Evolutionary conservation across 2,797 vertebrate species (phyloP).

Genomic region (Hoplostethus mediterraneus): DNA sequence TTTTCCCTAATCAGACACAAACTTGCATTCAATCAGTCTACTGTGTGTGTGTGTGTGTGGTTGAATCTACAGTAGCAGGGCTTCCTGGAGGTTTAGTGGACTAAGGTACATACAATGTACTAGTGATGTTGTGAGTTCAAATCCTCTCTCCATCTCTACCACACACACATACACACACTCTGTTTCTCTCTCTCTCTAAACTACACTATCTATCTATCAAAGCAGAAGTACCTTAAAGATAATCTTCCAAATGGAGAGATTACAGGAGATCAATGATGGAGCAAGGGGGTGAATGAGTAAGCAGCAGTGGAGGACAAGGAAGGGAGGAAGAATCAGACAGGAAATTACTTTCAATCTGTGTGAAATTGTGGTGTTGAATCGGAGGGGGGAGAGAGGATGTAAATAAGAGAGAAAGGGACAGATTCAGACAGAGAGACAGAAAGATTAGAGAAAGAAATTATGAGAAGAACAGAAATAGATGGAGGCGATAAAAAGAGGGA

Average conservation of each 20-base stretch:
- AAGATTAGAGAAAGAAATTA: slow-evolving; percentile 32
- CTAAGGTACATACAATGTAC: not conserved
- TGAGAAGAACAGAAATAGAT: slow-evolving; percentile 35
- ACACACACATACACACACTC: too few species aligned
- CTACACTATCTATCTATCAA: not conserved
- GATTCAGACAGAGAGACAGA: slow-evolving; percentile 15
- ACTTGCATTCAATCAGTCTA: slow-evolving; percentile 25
- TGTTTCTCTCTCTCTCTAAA: not conserved
- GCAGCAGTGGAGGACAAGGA: slow-evolving; percentile 7
- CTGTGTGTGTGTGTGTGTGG: not conserved
- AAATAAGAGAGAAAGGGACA: not conserved
- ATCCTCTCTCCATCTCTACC: too few species aligned
- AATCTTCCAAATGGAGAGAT: slow-evolving; percentile 25
- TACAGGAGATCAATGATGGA: slow-evolving; percentile 27
- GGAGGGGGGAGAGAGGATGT: not conserved
- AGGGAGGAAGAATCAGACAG: slow-evolving; percentile 1
- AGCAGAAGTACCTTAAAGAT: slow-evolving; percentile 12
- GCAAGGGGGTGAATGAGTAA: slow-evolving; percentile 14
- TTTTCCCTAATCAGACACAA: slow-evolving; percentile 52
- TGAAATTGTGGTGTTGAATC: slow-evolving; percentile 12
- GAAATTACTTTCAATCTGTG: not conserved
- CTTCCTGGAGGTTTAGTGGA: slow-evolving; percentile 2
- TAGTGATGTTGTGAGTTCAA: too few species aligned
- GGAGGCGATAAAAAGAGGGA: slow-evolving; percentile 21
- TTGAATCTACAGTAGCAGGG: not conserved